Evolutionary conservation across 1,140 invertebrate genomes (phyloP), one percentile per base, ranked within the genome.

Genomic region (Stegodyphus dumicola): DNA sequence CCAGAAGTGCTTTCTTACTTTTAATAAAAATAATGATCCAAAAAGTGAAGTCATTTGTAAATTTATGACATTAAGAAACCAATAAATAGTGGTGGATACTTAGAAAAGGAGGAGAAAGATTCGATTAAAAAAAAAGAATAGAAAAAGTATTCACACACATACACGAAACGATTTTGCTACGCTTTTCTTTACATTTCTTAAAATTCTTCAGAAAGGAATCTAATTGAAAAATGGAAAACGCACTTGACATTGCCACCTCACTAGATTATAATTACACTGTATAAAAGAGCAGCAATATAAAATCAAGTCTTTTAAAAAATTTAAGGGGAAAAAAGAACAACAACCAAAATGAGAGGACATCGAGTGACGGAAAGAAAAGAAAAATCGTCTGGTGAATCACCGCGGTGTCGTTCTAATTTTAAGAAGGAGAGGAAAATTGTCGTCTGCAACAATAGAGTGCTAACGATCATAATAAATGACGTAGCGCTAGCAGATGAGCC

Each of bases 401-500:
- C 51, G 66, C 49, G 77, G 66, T 81, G 66, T 71, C 78, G 67
- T 73, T 73, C 78, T 73, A 81, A 81, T 81, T 81, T 73, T 54
- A n/a, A 64, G 56, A 64, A 13, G 65, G 49, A 56, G 48, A 66
- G 65, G 52, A 73, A 81, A 81, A 81, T 73, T 81, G 78, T 81
- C 78, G 69, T 73, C 52, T 64, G 52, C 74, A 69, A 81, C 78
- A 81, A 81, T 81, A 73, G 78, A 81, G 78, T 81, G 78, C 78
- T 81, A 81, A 81, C 78, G 78, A 81, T 81, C 78, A 33, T 33
- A 33, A 67, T 81, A 81, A 81, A 81, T 81, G 78, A 81, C 78
- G 65, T 54, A 49, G 6, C 13, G 48, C 70, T 53, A 54, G 33
- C 51, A 67, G 66, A 67, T 67, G n/a, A 18, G 66, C 66, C n/a